These are phyloP conservation scores for Halcyon badia DNA, from an alignment of 2,797 vertebrate species.

Conservation along the genomic window DNA sequence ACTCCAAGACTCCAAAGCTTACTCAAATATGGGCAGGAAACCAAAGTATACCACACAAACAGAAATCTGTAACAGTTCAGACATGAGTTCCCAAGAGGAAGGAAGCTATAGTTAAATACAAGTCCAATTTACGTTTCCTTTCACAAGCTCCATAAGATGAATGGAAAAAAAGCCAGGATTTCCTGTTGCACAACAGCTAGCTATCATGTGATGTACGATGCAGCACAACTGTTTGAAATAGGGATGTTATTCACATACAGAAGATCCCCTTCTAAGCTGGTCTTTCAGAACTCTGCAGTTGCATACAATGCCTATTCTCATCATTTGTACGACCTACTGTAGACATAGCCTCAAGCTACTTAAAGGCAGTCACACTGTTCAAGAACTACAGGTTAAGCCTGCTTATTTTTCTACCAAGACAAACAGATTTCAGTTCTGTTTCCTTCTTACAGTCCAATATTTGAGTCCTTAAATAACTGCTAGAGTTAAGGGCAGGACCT, in stretches of 20 bases:
- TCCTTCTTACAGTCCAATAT: background rate
- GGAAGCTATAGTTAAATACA: slow-evolving; percentile 50
- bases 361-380: background rate
- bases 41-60: background rate
- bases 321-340: background rate
- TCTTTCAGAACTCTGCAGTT: background rate
- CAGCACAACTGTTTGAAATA: background rate
- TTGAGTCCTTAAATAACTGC: too few relatives aligned
- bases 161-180: background rate
- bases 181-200: slow-evolving; percentile 18
- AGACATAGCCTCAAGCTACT: background rate
- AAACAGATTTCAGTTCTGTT: background rate
- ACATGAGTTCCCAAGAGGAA: background rate
- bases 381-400: background rate
- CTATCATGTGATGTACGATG: background rate
- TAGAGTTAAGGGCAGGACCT: background rate
- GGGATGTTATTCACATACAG: background rate
- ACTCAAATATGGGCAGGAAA: slow-evolving; percentile 20
- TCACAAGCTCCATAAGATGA: background rate
- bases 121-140: background rate
- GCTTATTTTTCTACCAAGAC: background rate
- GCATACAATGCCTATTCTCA: background rate
- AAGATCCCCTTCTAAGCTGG: background rate
- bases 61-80: background rate
- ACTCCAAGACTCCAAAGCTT: background rate